These are phyloP conservation scores for Eledone cirrhosa DNA, from an alignment of 2,888 invertebrate genomes.

Conservation along the genomic window DNA sequence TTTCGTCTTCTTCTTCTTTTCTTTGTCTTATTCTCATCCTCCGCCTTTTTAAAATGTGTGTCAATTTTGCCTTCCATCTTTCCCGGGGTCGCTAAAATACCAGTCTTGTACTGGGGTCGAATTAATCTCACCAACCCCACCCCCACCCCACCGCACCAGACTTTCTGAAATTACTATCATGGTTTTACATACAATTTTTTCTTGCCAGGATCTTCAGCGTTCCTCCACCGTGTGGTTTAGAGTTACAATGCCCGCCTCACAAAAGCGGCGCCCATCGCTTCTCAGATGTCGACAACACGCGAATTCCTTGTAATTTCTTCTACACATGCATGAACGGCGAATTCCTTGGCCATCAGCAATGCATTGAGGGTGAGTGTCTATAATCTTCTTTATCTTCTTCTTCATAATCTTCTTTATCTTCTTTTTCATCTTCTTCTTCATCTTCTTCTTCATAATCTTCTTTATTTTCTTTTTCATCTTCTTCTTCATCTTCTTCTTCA, in stretches of 20 bases:
- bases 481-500: no score
- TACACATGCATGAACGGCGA: slow-evolving; percentile 1
- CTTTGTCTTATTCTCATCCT: neutral
- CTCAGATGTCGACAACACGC: neutral
- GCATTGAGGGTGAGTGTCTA: slow-evolving; percentile 7
- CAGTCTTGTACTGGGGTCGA: no score
- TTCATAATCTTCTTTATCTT: neutral
- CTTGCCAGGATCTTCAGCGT: neutral
- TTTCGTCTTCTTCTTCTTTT: neutral
- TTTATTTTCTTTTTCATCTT: no score
- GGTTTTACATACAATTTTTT: neutral
- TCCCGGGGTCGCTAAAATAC: no score
- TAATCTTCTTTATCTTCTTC: neutral
- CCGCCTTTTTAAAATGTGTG: neutral
- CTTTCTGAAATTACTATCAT: neutral
- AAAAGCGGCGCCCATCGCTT: slow-evolving; percentile 14
- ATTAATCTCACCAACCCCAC: no score
- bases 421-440: neutral
- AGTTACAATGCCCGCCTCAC: neutral
- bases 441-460: neutral
- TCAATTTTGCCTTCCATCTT: no score
- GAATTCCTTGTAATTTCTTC: slow-evolving; percentile 15
- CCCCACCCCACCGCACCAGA: no score
- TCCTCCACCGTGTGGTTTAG: slow-evolving; percentile 14
- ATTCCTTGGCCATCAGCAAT: slow-evolving; percentile 20